Evolutionary conservation across 2,797 vertebrate genomes (phyloP), one percentile per base, ranked within the genome.

Genomic region (Hippopotamyrus pictus): DNA sequence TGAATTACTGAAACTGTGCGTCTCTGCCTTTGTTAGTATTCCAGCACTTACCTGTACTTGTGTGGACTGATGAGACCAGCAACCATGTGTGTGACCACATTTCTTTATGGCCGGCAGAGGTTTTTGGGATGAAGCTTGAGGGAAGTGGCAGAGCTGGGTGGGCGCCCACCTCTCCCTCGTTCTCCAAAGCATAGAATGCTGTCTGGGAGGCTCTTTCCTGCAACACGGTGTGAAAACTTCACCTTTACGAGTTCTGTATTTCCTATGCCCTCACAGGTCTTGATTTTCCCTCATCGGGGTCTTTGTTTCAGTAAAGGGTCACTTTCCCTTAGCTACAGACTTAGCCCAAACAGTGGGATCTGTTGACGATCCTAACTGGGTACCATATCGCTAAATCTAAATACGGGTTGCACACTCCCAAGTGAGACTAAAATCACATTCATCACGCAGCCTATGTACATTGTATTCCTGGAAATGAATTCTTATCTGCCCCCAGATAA

Each of bases 121-220:
- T 29, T 41, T 41, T 25, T 48, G 22, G 82, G 48, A 51, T 19
- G 82, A 85, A 84, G 33, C 17, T 3, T 46, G 51, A 57, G 37
- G 54, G 53, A 84, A 48, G 44, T 86, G 85, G 69, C 51, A 37
- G 29, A 76, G 53, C 53, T 54, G 17, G 79, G 86, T 14, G 86
- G 22, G 54, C 8, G 6, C 86, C 88, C 37, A 33, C 51, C 79
- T 29, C 62, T 29, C 69, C 87, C 76, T 33, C 73, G 33, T 76
- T 90, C 57, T 87, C 54, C 37, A 89, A 88, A 90, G 65, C n/a
- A 86, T 41, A 57, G 85, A 41, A 73, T 65, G 9, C 14, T n/a
- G 7, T 22, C 11, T 19, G 22, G 79, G 59, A 2, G 11, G 22
- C 3, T 65, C 54, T 84, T 0, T 11, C 5, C 82, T 48, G 83